phyloP scores from a whole-genome alignment of 2,113 vertebrate species.

The Natator depressus region DNA sequence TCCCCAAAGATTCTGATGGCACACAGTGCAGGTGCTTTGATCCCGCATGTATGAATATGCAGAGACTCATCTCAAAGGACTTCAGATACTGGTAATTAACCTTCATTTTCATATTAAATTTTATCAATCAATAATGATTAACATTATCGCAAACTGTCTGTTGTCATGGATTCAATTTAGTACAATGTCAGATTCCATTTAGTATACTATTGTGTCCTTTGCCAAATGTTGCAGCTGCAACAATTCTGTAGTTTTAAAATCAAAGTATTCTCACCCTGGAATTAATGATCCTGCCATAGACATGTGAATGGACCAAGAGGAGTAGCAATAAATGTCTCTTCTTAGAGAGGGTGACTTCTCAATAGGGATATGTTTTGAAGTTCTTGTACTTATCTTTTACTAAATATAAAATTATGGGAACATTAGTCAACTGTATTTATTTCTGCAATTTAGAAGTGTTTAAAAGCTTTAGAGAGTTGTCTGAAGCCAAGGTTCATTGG shows the following conservation, averaged over 20 bases:
- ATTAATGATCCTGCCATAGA: neutral
- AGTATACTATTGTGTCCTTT: neutral
- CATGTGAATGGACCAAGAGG: neutral
- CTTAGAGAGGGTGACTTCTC: neutral
- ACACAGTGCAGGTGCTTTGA: neutral
- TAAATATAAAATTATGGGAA: neutral
- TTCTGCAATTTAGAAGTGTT: neutral
- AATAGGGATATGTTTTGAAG: neutral
- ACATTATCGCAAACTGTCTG: neutral
- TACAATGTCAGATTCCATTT: neutral
- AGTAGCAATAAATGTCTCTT: neutral
- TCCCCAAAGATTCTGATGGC: neutral
- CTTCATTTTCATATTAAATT: neutral
- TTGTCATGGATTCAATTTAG: neutral
- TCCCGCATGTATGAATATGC: neutral
- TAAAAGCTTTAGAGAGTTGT: slow-evolving; percentile 14
- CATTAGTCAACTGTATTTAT: neutral
- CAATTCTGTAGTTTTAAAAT: neutral
- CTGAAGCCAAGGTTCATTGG: slow-evolving; percentile 4
- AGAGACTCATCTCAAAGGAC: neutral
- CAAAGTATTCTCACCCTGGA: neutral
- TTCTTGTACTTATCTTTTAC: slow-evolving; percentile 2
- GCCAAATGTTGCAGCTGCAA: neutral
- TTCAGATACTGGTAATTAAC: slow-evolving; percentile 1
- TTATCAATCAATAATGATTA: neutral